Percentiles rank a stretch among this genome's conserved stretches.
These are phyloP conservation scores for Dexiosoma caninum DNA, from an alignment of 2,888 invertebrate species.

Conservation along the genomic window DNA sequence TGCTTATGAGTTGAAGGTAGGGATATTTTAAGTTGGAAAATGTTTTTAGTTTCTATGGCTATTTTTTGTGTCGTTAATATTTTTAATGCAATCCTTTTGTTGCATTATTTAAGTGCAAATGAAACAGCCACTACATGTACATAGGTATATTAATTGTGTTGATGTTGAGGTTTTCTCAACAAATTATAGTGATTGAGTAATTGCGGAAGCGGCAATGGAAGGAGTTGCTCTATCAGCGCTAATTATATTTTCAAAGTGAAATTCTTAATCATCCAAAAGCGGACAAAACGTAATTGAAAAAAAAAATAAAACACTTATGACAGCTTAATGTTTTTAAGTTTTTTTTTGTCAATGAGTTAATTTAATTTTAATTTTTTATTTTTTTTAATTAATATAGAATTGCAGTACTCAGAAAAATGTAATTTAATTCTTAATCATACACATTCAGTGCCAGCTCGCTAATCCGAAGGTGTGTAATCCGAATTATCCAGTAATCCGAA, in stretches of 20 bases:
- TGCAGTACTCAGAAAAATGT: no score
- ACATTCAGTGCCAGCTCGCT: no score
- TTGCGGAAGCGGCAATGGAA: neutral
- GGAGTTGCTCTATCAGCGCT: neutral
- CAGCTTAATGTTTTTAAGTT: no score
- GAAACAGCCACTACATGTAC: slow-evolving; percentile 30
- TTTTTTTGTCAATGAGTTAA: no score
- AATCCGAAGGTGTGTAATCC: no score
- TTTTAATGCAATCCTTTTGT: slow-evolving; percentile 42
- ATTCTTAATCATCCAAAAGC: neutral
- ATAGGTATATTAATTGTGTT: slow-evolving; percentile 1
- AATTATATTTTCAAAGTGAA: neutral
- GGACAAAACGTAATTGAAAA: neutral
- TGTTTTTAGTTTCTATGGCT: neutral
- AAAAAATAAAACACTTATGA: no score
- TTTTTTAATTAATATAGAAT: no score
- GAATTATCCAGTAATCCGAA: no score
- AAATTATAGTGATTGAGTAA: slow-evolving; percentile 25
- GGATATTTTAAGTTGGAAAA: neutral
- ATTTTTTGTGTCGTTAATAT: slow-evolving; percentile 22
- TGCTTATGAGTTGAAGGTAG: neutral
- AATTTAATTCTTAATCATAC: no score
- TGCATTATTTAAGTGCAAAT: slow-evolving; percentile 8
- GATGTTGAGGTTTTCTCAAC: neutral
- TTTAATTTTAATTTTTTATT: no score